Conservation (phyloP, 2,888 invertebrate genomes). For the Philonicus albiceps region DNA sequence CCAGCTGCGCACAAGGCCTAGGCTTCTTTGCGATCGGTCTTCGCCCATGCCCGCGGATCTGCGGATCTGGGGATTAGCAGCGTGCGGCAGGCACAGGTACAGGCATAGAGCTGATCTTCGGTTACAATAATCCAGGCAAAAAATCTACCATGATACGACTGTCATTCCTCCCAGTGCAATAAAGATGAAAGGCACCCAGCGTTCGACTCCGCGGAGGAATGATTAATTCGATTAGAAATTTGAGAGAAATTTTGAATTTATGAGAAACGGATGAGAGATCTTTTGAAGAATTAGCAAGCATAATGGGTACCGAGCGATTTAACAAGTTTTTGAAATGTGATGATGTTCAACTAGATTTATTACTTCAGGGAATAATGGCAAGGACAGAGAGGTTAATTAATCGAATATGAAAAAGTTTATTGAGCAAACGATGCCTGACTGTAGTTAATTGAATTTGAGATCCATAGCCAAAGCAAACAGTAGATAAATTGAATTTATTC, state of each 20-base stretch:
- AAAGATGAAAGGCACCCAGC: background rate
- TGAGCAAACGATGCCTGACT: background rate
- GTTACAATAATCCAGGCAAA: background rate
- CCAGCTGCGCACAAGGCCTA: constrained; percentile 15
- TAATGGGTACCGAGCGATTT: background rate
- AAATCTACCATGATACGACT: background rate
- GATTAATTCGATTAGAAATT: background rate
- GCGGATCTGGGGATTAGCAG: background rate
- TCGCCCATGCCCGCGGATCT: background rate
- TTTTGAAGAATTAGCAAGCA: background rate
- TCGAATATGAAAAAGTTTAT: background rate
- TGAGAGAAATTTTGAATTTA: background rate
- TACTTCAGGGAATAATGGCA: background rate
- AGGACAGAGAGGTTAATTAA: background rate
- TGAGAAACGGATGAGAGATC: background rate
- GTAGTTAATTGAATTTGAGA: background rate
- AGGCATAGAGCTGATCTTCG: background rate
- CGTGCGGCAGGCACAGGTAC: background rate
- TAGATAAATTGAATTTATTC: background rate
- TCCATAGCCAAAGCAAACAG: background rate
- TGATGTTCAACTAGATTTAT: background rate
- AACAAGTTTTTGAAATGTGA: background rate
- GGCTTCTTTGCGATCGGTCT: background rate
- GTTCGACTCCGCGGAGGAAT: background rate
- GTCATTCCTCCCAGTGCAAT: background rate